phyloP scores from a whole-genome alignment of 2,888 invertebrate species.

The Polyommatus icarus region DNA sequence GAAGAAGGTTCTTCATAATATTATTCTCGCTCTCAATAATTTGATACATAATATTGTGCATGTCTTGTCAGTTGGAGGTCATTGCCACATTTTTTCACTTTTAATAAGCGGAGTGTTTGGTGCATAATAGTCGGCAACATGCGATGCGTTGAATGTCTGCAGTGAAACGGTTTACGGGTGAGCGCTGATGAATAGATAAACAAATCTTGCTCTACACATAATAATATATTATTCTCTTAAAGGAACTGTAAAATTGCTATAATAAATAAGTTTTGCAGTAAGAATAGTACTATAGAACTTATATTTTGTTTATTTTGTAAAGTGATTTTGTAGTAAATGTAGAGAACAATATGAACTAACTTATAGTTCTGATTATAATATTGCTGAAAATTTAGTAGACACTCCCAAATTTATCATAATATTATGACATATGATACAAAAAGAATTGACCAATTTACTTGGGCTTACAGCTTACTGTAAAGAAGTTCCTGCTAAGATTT shows the following conservation, averaged over 20 bases:
- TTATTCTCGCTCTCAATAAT: neutral
- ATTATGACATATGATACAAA: no score
- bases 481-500: no score
- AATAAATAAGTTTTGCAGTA: no score
- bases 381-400: no score
- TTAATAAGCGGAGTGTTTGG: constrained; percentile 34
- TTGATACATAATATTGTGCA: neutral
- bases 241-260: neutral
- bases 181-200: constrained; percentile 53
- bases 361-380: no score
- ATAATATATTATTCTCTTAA: neutral
- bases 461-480: no score
- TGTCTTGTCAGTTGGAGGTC: constrained; percentile 31
- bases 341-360: no score
- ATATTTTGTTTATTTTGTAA: no score
- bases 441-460: no score
- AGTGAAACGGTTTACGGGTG: constrained; percentile 56
- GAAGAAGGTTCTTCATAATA: neutral
- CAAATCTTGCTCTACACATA: constrained; percentile 39
- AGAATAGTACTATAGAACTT: no score
- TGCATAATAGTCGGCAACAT: constrained; percentile 39
- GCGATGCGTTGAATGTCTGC: constrained; percentile 40
- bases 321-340: no score
- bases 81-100: constrained; percentile 40
- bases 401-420: no score